These are phyloP conservation scores for Thomomys bottae DNA, from an alignment of 2,113 vertebrate genomes.

Conservation along the genomic window DNA sequence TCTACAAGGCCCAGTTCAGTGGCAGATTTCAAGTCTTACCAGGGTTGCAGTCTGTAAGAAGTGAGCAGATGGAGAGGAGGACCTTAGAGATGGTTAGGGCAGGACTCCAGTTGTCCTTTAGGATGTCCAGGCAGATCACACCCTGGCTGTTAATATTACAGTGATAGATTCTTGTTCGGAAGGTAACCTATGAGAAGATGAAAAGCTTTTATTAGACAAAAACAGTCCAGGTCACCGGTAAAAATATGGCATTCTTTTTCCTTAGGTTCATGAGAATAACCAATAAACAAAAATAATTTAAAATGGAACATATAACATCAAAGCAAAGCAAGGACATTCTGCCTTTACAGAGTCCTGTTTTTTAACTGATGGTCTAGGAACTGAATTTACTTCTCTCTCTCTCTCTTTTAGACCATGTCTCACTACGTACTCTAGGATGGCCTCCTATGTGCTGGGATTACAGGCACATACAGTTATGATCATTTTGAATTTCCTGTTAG, in stretches of 20 bases:
- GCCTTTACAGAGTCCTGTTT: background rate
- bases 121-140: slow-evolving; percentile 97
- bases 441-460: too few relatives aligned
- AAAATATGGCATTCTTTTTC: slow-evolving; percentile 24
- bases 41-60: slow-evolving; percentile 98
- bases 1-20: too few relatives aligned
- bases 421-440: too few relatives aligned
- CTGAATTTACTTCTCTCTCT: background rate
- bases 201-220: background rate
- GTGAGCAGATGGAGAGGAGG: slow-evolving; percentile 98
- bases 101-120: slow-evolving; percentile 99
- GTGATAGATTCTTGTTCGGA: slow-evolving; percentile 97
- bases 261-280: background rate
- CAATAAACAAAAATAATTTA: slow-evolving; percentile 16
- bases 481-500: background rate
- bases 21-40: slow-evolving; percentile 86
- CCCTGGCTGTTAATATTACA: slow-evolving; percentile 99
- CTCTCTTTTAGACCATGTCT: too few relatives aligned
- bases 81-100: slow-evolving; percentile 98
- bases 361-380: background rate
- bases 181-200: slow-evolving; percentile 90
- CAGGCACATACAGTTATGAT: too few relatives aligned
- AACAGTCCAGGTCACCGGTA: background rate
- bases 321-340: background rate
- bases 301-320: slow-evolving; percentile 20